Percentiles rank a stretch among this genome's conserved stretches.
Evolutionary conservation across 1,140 invertebrate species (phyloP).

Genomic region (Ceratina calcarata): DNA sequence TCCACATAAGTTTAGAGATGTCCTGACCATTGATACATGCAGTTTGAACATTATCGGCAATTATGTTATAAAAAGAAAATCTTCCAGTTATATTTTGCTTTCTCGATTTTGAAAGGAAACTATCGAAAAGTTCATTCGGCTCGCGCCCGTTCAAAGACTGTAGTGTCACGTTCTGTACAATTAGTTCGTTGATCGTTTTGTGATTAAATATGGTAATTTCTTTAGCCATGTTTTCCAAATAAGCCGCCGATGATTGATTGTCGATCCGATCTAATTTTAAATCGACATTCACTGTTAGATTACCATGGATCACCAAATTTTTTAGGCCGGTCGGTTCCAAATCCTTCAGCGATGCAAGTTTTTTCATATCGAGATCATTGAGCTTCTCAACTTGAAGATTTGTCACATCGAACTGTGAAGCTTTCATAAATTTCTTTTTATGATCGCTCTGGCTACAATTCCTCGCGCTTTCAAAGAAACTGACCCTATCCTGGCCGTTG

Average conservation of each 20-base stretch:
- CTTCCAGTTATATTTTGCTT: constrained; percentile 49
- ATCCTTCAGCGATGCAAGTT: constrained; percentile 1
- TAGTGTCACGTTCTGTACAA: constrained; percentile 48
- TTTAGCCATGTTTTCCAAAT: constrained; percentile 41
- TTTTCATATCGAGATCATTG: constrained; percentile 21
- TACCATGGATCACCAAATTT: constrained; percentile 54
- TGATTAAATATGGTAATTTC: constrained; percentile 44
- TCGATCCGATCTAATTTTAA: constrained; percentile 50
- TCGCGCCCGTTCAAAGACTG: constrained; percentile 36
- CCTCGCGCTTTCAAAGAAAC: constrained; percentile 23
- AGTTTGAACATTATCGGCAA: constrained; percentile 36
- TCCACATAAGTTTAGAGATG: constrained; percentile 47
- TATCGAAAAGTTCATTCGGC: constrained; percentile 43
- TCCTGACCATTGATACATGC: constrained; percentile 54
- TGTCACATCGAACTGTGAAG: constrained; percentile 37
- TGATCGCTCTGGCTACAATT: constrained; percentile 15
- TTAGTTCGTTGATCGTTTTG: constrained; percentile 44
- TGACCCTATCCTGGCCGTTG: constrained; percentile 27
- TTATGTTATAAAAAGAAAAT: constrained; percentile 42
- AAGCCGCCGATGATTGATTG: constrained; percentile 20
- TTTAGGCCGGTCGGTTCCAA: background rate
- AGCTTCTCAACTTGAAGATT: constrained; percentile 49
- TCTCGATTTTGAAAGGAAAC: constrained; percentile 52
- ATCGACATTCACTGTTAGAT: constrained; percentile 49
- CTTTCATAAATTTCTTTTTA: constrained; percentile 22